Base-by-base conservation (phyloP, 2,888 invertebrate genomes). In the Prionchulus punctatus region DNA sequence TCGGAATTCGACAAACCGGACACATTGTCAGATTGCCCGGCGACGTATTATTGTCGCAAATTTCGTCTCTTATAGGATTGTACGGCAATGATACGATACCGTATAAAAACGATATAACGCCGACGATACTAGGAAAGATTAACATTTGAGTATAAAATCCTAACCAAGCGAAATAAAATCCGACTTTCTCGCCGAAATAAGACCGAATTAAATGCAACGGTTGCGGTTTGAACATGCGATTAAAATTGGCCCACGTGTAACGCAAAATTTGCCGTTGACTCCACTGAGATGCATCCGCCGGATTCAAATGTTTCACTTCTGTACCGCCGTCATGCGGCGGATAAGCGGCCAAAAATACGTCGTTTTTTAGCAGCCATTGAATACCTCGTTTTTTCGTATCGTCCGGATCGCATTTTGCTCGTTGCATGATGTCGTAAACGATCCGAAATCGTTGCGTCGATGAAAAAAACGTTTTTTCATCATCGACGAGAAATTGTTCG, bases 351-450 rank as follows among this genome's bases (percentile, higher is more conserved):
- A 30, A 52, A 36, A 54, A 55, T 3, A 53, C 55, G 7, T 30
- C 31, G n/a, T 53, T 25, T 21, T 31, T 55, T 7, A 55, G 50
- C 4, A 55, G 49, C 55, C 55, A 55, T 27, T 45, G 47, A 4
- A 55, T 27, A 2, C 55, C 55, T 25, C 51, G 23, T 2, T 25
- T 30, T 4, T 55, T 26, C 4, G 15, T 45, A 23, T 45, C 23
- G 15, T 23, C 47, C 23, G 47, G 47, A 30, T 48, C 55, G 36
- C 51, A 23, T 2, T 12, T 7, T 23, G 55, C 30, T 7, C 31
- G 51, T 4, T 47, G 56, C 50, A 56, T 56, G 3, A 56, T 53
- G 26, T 56, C 56, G 53, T 48, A 54, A n/a, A 56, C 56, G 18
- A 56, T 23, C 7, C 51, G 53, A 2, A 56, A 54, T 2, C 56